Evolutionary conservation across 2,888 invertebrate species (phyloP).

Genomic region (Alviniconcha strummeri): DNA sequence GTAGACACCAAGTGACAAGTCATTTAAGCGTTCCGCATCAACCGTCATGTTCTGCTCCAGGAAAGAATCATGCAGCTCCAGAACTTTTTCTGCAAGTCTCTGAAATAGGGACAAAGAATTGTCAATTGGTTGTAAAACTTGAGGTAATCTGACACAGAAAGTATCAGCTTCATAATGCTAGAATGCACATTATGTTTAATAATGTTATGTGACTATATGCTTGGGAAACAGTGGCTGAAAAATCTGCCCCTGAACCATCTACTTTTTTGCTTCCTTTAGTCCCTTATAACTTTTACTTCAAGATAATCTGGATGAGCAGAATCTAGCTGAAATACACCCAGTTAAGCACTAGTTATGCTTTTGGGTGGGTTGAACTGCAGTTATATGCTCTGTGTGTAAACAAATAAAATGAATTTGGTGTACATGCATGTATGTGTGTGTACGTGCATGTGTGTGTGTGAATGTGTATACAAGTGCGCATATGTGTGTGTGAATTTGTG

Average conservation of each 20-base stretch:
- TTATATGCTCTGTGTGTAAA: neutral
- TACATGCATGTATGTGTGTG: no score
- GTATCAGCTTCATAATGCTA: no score
- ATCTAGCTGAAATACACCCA: no score
- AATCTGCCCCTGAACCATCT: neutral
- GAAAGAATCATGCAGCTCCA: conserved; percentile 66
- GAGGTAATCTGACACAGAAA: no score
- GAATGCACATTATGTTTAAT: no score
- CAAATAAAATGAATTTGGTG: neutral
- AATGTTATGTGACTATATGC: neutral
- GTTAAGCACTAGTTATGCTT: no score
- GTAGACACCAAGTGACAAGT: conserved; percentile 63
- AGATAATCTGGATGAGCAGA: no score
- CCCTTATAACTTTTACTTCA: no score
- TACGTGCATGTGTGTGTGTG: neutral
- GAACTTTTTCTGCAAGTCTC: conserved; percentile 66
- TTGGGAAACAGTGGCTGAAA: neutral
- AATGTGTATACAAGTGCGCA: neutral
- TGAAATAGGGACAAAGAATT: conserved; percentile 40
- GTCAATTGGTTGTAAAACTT: no score
- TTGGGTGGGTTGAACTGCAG: no score
- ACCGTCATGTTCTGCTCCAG: conserved; percentile 45
- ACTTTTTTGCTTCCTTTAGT: no score
- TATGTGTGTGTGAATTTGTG: neutral
- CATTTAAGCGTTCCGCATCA: conserved; percentile 52